Evolutionary conservation across 2,113 vertebrate genomes (phyloP), one percentile per base, ranked within the genome.

Genomic region (Nycticryphes semicollaris): DNA sequence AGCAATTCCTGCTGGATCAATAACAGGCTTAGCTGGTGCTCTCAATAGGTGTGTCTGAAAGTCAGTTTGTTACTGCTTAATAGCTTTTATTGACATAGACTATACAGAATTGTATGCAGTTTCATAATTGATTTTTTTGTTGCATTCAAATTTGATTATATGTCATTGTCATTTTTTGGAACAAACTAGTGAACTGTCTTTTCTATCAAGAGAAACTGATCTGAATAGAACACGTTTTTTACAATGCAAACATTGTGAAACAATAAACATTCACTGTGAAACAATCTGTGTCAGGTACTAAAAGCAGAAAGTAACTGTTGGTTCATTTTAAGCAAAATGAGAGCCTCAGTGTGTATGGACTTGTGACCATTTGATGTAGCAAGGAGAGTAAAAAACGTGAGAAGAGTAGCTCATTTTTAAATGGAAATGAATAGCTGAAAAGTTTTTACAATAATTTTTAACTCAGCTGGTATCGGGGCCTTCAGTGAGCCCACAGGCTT

Each of bases 51-150:
- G 48, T 79, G 54, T 69, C 67, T 84, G 63, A 84, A 82, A 85
- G 54, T 57, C 7, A 4, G 45, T 69, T 92, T 88, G 50, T 86
- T 81, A 66, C 67, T 77, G 35, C 84, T 86, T 53, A 95, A 92
- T 60, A 94, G 72, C 24, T 89, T 92, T 83, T 90, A 89, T 86
- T 92, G 90, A 86, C 79, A 92, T 4, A 74, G 83, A 53, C 79
- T 53, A 41, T 51, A 31, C 86, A 59, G 82, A 92, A 92, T 47
- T 89, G 20, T 75, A 69, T 73, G 72, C 19, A 14, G 39, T 69
- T 90, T 50, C 50, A 76, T 60, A 88, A 85, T 57, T 31, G 53
- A 86, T 92, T 83, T 80, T 90, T 56, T 45, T 63, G 37, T 31
- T 73, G 41, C 50, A 43, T 87, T 93, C 47, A 67, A 35, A 86